phyloP scores from a whole-genome alignment of 2,113 vertebrate genomes.

The Sceloporus undulatus region DNA sequence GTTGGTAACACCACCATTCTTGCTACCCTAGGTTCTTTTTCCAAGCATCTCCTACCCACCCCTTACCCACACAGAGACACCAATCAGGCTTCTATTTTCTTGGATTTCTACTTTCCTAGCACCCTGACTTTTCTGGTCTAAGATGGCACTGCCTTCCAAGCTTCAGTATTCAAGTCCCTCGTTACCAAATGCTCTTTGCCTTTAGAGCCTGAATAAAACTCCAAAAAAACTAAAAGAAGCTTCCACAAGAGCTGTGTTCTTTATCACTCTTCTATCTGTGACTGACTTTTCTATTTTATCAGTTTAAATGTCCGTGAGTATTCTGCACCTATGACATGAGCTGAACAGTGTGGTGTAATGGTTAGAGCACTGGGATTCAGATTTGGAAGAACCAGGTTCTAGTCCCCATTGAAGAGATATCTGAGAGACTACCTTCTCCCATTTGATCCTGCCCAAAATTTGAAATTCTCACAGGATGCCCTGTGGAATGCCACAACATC shows the following conservation, averaged over 20 bases:
- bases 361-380: too few species aligned
- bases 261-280: not conserved
- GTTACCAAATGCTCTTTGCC: not conserved
- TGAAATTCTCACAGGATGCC: too few species aligned
- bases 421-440: too few species aligned
- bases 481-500: too few species aligned
- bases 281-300: not conserved
- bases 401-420: too few species aligned
- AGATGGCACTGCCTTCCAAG: not conserved
- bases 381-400: too few species aligned
- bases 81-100: not conserved
- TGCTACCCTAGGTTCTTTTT: not conserved
- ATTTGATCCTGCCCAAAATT: too few species aligned
- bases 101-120: not conserved
- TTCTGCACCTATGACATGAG: not conserved
- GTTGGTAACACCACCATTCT: not conserved
- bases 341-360: too few species aligned
- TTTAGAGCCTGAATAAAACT: not conserved
- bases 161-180: not conserved
- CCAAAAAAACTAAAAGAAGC: not conserved
- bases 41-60: not conserved
- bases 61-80: not conserved
- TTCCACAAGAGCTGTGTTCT: not conserved
- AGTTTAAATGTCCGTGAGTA: not conserved
- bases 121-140: not conserved